phyloP scores from a whole-genome alignment of 2,113 vertebrate genomes.

The Pipra filicauda region DNA sequence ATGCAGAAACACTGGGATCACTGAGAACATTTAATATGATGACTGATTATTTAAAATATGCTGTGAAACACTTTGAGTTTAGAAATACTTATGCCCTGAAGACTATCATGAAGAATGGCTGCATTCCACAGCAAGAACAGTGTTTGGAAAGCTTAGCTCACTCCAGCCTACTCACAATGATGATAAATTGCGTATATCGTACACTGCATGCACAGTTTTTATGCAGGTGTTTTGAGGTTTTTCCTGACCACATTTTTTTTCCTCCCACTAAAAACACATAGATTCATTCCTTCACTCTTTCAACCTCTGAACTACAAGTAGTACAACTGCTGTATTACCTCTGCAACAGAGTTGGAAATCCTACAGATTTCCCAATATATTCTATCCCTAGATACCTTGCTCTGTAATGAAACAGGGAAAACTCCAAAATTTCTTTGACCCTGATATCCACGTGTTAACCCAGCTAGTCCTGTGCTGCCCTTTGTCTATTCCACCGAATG shows the following conservation, averaged over 20 bases:
- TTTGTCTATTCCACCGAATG: background rate
- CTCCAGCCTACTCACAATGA: constrained; percentile 20
- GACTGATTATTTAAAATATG: constrained; percentile 73
- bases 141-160: constrained; percentile 57
- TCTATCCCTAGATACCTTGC: background rate
- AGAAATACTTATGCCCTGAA: constrained; percentile 72
- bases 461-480: background rate
- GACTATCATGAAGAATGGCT: constrained; percentile 70
- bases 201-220: background rate
- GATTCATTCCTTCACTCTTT: background rate
- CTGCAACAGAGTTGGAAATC: background rate
- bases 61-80: constrained; percentile 72
- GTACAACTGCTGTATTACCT: background rate
- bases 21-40: constrained; percentile 54
- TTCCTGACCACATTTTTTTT: background rate
- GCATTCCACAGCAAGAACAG: constrained; percentile 75
- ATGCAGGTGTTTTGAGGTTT: constrained; percentile 41
- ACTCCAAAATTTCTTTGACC: background rate
- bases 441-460: background rate
- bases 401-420: background rate
- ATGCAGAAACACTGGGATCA: constrained; percentile 63
- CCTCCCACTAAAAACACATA: background rate
- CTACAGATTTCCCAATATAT: background rate
- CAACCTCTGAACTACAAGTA: background rate
- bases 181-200: constrained; percentile 30